A percentile compares a stretch with the other conserved stretches of the same genome.
phyloP scores from a whole-genome alignment of 2,113 vertebrate species.

The Oxyura jamaicensis region DNA sequence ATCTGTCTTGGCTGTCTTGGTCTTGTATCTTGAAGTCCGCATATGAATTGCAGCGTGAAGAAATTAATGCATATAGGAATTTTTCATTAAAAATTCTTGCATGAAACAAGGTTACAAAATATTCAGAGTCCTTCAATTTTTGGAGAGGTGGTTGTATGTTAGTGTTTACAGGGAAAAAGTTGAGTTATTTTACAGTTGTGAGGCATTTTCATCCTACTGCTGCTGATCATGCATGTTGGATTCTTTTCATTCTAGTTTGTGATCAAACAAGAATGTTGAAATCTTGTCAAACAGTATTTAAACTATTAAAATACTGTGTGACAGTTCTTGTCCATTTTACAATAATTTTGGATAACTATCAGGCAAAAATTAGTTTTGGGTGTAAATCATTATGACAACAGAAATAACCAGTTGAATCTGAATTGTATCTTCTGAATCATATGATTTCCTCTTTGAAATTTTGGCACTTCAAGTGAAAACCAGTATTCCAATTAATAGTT shows the following conservation, averaged over 20 bases:
- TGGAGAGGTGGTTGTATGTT: neutral
- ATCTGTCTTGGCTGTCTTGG: neutral
- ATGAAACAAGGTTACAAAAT: neutral
- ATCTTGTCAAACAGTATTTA: conserved; percentile 36
- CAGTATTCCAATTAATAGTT: conserved; percentile 49
- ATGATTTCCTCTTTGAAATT: conserved; percentile 42
- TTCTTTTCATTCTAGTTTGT: conserved; percentile 5
- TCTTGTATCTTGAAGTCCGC: neutral
- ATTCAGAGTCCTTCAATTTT: neutral
- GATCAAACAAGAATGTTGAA: conserved; percentile 34
- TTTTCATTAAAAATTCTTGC: neutral
- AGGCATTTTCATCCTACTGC: neutral
- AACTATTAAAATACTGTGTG: conserved; percentile 51
- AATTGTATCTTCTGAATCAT: conserved; percentile 9
- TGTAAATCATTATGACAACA: conserved; percentile 7
- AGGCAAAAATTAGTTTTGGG: conserved; percentile 52
- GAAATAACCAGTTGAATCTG: conserved; percentile 24
- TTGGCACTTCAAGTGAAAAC: conserved; percentile 41
- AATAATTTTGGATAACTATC: conserved; percentile 32
- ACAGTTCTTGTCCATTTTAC: conserved; percentile 8
- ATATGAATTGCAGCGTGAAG: neutral
- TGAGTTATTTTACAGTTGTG: neutral
- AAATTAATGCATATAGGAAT: neutral
- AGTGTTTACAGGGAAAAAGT: neutral
- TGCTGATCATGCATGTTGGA: neutral